These are phyloP conservation scores for Megaceryle maxima DNA, from an alignment of 2,113 vertebrate species.

Conservation along the genomic window DNA sequence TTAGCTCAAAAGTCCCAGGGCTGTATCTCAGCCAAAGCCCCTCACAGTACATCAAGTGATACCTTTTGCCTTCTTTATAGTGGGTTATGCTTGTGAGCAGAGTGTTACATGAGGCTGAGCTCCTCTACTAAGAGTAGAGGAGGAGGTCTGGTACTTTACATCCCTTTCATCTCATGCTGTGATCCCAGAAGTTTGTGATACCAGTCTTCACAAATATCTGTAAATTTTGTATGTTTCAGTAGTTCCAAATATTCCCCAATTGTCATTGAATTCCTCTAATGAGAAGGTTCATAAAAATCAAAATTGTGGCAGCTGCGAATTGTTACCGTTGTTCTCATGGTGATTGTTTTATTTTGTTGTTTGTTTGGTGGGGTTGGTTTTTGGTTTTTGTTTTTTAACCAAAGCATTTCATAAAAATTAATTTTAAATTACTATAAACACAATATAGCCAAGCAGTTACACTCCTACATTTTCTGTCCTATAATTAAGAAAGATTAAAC, in stretches of 20 bases:
- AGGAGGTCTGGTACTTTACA: neutral
- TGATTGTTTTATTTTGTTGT: neutral
- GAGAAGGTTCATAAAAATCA: slow-evolving; percentile 56
- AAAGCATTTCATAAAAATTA: slow-evolving; percentile 47
- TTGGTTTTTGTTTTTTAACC: neutral
- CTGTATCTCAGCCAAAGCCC: neutral
- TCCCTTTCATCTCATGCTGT: neutral
- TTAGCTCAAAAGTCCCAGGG: neutral
- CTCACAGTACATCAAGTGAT: neutral
- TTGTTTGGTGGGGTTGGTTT: neutral
- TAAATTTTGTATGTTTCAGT: slow-evolving; percentile 32
- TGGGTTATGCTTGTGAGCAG: neutral
- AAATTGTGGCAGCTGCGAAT: slow-evolving; percentile 33
- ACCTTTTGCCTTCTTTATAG: neutral
- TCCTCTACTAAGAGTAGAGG: neutral
- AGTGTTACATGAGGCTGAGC: neutral
- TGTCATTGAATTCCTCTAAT: slow-evolving; percentile 19
- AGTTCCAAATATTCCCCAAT: slow-evolving; percentile 29
- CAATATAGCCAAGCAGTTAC: slow-evolving; percentile 11
- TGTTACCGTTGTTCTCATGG: neutral
- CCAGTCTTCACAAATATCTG: slow-evolving; percentile 16
- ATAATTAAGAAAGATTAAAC: slow-evolving; percentile 21
- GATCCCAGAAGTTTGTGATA: neutral
- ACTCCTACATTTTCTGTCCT: neutral
- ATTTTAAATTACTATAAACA: slow-evolving; percentile 12